Evolutionary conservation across 2,888 invertebrate species (phyloP).

Genomic region (Aelia acuminata): DNA sequence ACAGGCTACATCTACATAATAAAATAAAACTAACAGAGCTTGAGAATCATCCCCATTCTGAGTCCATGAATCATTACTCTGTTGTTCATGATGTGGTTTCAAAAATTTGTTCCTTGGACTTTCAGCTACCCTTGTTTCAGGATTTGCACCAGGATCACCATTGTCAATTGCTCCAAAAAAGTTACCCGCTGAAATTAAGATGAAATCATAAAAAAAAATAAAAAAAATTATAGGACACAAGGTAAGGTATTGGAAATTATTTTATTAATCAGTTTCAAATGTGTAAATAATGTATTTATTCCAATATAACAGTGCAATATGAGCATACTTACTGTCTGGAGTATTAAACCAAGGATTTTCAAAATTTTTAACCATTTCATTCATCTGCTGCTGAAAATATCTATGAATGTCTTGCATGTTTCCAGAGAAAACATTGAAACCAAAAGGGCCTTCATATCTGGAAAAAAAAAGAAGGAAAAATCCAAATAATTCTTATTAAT

Average conservation of each 20-base stretch:
- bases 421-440: conserved; percentile 73
- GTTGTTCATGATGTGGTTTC: conserved; percentile 48
- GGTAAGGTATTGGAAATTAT: background rate
- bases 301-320: background rate
- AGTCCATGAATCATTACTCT: background rate
- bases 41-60: background rate
- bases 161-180: background rate
- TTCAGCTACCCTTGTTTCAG: background rate
- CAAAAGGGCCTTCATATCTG: conserved; percentile 67
- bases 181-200: background rate
- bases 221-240: background rate
- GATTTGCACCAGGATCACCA: background rate
- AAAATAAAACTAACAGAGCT: background rate
- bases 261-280: background rate
- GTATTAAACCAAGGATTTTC: conserved; percentile 68
- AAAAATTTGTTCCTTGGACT: conserved; percentile 49
- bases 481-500: background rate
- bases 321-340: background rate
- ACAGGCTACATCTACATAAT: background rate
- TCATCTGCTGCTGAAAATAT: conserved; percentile 76
- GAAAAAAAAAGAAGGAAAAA: background rate
- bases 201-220: too few relatives aligned
- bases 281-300: background rate
- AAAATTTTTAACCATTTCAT: conserved; percentile 71
- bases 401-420: conserved; percentile 76